Evolutionary conservation across 1,140 invertebrate genomes (phyloP).

Genomic region (Pentalonia nigronervosa): DNA sequence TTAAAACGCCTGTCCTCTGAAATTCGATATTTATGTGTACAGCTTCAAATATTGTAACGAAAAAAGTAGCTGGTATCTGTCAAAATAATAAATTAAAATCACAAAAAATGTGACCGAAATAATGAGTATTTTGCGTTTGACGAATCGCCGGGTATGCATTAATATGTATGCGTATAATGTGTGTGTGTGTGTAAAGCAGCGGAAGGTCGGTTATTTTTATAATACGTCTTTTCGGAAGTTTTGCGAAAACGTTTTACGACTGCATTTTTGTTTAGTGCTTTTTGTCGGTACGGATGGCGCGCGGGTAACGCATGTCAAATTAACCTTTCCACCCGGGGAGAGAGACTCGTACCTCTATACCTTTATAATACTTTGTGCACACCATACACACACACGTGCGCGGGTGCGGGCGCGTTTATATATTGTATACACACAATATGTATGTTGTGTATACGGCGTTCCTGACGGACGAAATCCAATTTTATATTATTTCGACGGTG

Average conservation of each 20-base stretch:
- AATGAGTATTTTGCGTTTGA: not conserved
- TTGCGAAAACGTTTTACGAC: constrained; percentile 39
- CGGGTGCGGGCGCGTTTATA: not conserved
- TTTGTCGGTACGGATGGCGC: not conserved
- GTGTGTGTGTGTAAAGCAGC: not conserved
- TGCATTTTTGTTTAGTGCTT: constrained; percentile 19
- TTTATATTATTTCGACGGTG: not conserved
- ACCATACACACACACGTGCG: not conserved
- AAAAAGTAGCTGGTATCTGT: not conserved
- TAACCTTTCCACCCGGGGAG: constrained; percentile 24
- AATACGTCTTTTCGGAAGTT: not conserved
- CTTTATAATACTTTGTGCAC: constrained; percentile 11
- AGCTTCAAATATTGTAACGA: not conserved
- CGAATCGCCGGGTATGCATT: not conserved
- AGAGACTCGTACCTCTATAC: not conserved
- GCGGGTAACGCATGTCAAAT: constrained; percentile 29
- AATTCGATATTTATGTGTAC: not conserved
- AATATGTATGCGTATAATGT: not conserved
- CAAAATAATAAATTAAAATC: not conserved
- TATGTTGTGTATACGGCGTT: not conserved
- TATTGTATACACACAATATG: not conserved
- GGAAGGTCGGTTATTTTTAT: not conserved
- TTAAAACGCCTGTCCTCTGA: not conserved
- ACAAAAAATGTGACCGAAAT: not conserved
- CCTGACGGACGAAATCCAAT: constrained; percentile 28